phyloP scores from a whole-genome alignment of 2,797 vertebrate genomes.

The Linurgus olivaceus region DNA sequence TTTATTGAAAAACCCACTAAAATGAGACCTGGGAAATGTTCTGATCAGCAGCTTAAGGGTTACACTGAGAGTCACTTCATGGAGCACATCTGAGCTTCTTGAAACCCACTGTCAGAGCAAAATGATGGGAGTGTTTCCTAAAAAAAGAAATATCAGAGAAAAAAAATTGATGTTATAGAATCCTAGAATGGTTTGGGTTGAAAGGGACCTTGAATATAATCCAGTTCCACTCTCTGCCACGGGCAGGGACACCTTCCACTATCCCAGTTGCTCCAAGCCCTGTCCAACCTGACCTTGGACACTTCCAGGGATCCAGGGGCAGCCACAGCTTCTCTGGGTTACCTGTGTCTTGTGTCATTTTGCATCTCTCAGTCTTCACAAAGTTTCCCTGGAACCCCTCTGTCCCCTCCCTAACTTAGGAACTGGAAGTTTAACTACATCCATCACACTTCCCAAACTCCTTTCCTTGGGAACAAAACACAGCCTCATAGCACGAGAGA shows the following conservation, averaged over 20 bases:
- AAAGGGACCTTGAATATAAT: background rate
- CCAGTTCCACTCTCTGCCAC: background rate
- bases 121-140: background rate
- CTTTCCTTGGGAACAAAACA: background rate
- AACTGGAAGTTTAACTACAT: background rate
- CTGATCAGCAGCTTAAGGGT: background rate
- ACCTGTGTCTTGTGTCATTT: background rate
- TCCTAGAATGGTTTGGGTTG: background rate
- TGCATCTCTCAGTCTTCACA: background rate
- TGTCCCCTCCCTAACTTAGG: background rate
- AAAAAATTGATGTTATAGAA: fast-evolving
- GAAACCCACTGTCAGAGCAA: background rate
- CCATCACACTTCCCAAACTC: background rate
- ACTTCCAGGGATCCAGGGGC: background rate
- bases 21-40: background rate
- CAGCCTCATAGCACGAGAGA: fast-evolving
- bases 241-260: background rate
- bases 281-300: background rate
- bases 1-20: background rate
- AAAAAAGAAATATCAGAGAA: background rate
- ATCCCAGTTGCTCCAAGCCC: background rate
- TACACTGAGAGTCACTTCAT: background rate
- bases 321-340: background rate
- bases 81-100: background rate
- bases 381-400: background rate